Conservation (phyloP, 2,113 vertebrate genomes). For the Chionis minor region DNA sequence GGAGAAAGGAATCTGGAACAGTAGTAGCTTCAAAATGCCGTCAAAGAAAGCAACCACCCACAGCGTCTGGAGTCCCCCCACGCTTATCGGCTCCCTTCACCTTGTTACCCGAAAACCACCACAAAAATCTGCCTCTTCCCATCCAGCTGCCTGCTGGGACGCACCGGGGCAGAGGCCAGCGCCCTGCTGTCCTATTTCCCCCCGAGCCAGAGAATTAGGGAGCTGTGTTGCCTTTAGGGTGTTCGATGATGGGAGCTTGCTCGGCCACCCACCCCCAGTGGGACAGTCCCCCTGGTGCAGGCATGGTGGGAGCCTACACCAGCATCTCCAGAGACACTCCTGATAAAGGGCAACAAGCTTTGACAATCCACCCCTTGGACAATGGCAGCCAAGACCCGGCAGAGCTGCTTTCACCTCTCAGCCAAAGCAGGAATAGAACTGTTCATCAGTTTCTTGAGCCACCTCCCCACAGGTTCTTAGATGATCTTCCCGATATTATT, state of each 20-base stretch:
- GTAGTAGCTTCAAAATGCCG: conserved; percentile 33
- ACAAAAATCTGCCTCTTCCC: neutral
- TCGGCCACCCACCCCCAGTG: neutral
- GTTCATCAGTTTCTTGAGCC: neutral
- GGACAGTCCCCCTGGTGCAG: rapidly evolving
- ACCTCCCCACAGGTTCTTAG: neutral
- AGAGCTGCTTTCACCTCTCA: neutral
- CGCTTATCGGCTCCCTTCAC: neutral
- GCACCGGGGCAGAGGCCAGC: neutral
- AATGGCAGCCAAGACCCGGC: rapidly evolving
- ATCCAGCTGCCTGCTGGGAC: neutral
- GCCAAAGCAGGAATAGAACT: neutral
- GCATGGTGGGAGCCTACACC: neutral
- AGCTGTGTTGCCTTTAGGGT: neutral
- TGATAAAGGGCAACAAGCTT: neutral
- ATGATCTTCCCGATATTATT: neutral
- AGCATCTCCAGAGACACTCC: neutral
- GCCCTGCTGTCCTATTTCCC: neutral
- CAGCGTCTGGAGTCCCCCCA: neutral
- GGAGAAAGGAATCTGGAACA: conserved; percentile 43
- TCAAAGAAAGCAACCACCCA: conserved; percentile 40
- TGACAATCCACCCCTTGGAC: rapidly evolving
- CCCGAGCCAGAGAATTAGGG: neutral
- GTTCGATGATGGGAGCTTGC: neutral
- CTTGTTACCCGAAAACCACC: neutral